Evolutionary conservation across 2,797 vertebrate genomes (phyloP).

Genomic region (Typhlichthys subterraneus): DNA sequence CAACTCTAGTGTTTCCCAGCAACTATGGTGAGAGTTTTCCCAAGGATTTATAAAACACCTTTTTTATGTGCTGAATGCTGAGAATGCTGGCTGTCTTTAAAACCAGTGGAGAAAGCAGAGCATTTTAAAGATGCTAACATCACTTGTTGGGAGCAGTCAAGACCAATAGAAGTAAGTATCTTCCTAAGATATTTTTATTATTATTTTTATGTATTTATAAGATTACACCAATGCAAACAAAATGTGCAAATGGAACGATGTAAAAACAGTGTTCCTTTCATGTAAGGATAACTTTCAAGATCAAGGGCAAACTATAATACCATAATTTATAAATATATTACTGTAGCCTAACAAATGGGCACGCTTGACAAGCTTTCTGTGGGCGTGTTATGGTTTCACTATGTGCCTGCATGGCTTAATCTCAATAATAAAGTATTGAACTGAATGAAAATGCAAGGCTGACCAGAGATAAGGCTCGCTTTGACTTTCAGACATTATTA

Average conservation of each 20-base stretch:
- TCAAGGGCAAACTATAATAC: background rate
- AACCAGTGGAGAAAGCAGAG: constrained; percentile 28
- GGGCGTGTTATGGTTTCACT: constrained; percentile 68
- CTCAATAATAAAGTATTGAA: constrained; percentile 60
- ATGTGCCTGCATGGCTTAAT: constrained; percentile 43
- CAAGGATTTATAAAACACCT: constrained; percentile 85
- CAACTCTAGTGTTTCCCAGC: constrained; percentile 86
- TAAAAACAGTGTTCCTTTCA: too few species aligned
- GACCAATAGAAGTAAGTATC: constrained; percentile 42
- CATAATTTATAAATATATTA: constrained; percentile 6
- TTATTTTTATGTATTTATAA: too few species aligned
- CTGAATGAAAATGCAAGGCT: constrained; percentile 62
- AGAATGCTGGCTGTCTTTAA: constrained; percentile 43
- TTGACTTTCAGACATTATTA: background rate
- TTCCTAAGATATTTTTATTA: background rate
- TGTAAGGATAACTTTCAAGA: too few species aligned
- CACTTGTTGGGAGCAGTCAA: constrained; percentile 12
- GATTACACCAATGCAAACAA: too few species aligned
- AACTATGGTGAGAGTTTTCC: constrained; percentile 88
- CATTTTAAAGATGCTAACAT: constrained; percentile 22
- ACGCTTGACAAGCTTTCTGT: constrained; percentile 24
- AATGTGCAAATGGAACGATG: too few species aligned
- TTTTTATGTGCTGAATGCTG: constrained; percentile 79
- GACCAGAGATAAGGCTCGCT: constrained; percentile 39
- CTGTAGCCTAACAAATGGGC: background rate